Evolutionary conservation across 2,888 invertebrate species (phyloP), one percentile per base, ranked within the genome.

Genomic region (Agrilus biguttatus): DNA sequence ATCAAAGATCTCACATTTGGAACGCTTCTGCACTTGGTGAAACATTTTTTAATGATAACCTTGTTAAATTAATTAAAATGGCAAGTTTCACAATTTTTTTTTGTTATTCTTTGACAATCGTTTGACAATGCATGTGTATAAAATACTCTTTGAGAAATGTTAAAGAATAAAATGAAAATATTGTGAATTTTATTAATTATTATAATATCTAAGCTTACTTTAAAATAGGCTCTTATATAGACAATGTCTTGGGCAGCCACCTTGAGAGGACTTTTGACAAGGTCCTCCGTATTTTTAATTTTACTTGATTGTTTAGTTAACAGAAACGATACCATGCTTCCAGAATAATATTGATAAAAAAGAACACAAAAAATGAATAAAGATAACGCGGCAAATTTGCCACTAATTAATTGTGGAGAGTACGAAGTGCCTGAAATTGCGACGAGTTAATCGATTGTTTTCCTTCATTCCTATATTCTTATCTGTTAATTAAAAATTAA

Each of bases 311-410:
- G 68, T 1, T 68, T 70, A 39, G 66, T 73, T 32, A 75, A 60
- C 5, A 75, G 57, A 57, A 73, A 73, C 40, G 74, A 74, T 5
- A 75, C 73, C 12, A 75, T 71, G 46, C 74, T 74, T 38, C 74
- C 74, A 1, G 75, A 75, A 56, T 75, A 75, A 58, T 73, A 75
- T 54, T 74, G 74, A 58, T 72, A 75, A 3, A 73, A 60, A 12
- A 75, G 56, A 1, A 73, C 51, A 8, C 62, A 61, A 13, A 61
- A 52, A 6, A 62, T 45, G 12, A 63, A 51, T 6, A 61, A 49
- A 19, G 49, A 51, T 8, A 64, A 47, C 37, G 60, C 52, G 10
- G 60, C 48, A 14, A 61, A 54, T 37, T 61, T 54, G 28, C 60
- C 58, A 5, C 60, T 53, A 5, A 51, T 17, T 36, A 50, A 48